These are phyloP conservation scores for Criorhina ranunculi DNA, from an alignment of 2,888 invertebrate species.

Conservation along the genomic window DNA sequence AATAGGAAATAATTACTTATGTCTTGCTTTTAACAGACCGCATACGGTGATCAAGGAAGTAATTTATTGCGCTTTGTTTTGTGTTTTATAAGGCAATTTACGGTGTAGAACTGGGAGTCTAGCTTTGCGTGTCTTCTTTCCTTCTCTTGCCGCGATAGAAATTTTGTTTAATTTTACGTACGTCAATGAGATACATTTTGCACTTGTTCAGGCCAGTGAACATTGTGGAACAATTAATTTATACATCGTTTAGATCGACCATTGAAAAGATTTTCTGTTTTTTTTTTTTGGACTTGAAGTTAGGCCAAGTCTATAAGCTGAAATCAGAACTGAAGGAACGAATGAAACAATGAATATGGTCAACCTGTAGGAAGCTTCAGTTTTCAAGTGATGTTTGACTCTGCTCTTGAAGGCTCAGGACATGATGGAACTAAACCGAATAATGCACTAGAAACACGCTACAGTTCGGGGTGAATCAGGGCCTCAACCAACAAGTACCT, in stretches of 20 bases:
- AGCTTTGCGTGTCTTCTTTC: constrained; percentile 31
- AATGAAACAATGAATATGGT: no score
- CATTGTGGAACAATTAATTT: constrained; percentile 41
- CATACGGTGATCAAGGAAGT: constrained; percentile 76
- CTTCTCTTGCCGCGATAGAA: constrained; percentile 1
- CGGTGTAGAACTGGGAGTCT: constrained; percentile 65
- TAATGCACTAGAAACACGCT: no score
- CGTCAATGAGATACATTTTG: constrained; percentile 21
- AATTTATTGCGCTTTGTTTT: constrained; percentile 75
- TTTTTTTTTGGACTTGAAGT: no score
- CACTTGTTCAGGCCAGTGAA: constrained; percentile 37
- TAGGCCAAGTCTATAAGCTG: no score
- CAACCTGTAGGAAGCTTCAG: no score
- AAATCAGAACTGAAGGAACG: no score
- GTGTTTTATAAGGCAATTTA: constrained; percentile 71
- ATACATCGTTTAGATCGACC: constrained; percentile 31
- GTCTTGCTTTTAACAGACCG: constrained; percentile 75
- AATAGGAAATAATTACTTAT: constrained; percentile 76
- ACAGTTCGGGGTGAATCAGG: no score
- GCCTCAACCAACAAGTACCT: no score
- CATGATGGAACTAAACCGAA: no score
- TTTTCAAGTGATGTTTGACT: no score
- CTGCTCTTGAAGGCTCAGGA: no score
- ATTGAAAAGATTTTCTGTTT: neutral
- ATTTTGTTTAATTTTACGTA: constrained; percentile 53